These are phyloP conservation scores for Aporrectodea caliginosa DNA, from an alignment of 1,140 invertebrate species.

Conservation along the genomic window DNA sequence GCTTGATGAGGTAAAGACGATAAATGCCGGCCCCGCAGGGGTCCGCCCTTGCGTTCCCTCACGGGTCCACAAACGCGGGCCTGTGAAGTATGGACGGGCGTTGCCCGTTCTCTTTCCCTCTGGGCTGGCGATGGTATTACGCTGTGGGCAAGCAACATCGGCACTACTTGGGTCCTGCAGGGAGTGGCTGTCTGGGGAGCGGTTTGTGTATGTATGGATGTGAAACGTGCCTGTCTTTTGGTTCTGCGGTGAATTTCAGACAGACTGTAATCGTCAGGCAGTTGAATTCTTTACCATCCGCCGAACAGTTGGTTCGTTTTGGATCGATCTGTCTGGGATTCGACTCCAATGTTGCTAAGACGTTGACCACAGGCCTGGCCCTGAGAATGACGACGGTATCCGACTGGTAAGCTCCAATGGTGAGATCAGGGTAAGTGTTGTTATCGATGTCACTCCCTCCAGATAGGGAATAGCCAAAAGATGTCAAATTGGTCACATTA, in stretches of 20 bases:
- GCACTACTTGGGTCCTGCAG: too few species aligned
- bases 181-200: too few species aligned
- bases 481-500: slow-evolving; percentile 15
- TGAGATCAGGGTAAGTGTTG: slow-evolving; percentile 53
- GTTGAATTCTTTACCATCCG: background rate
- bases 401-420: slow-evolving; percentile 50
- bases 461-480: slow-evolving; percentile 51
- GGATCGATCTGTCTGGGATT: slow-evolving; percentile 4
- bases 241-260: background rate
- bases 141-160: too few species aligned
- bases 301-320: background rate
- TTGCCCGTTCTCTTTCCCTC: too few species aligned
- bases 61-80: too few species aligned
- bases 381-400: slow-evolving; percentile 58
- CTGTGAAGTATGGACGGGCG: too few species aligned
- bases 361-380: slow-evolving; percentile 80
- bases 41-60: too few species aligned
- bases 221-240: background rate
- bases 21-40: too few species aligned
- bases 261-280: slow-evolving; percentile 7
- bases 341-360: background rate
- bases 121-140: too few species aligned
- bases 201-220: too few species aligned
- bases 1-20: too few species aligned
- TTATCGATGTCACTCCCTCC: slow-evolving; percentile 62